A percentile compares a stretch with the other conserved stretches of the same genome.
Evolutionary conservation across 1,140 invertebrate genomes (phyloP).

Genomic region (Drosophila sucinea): DNA sequence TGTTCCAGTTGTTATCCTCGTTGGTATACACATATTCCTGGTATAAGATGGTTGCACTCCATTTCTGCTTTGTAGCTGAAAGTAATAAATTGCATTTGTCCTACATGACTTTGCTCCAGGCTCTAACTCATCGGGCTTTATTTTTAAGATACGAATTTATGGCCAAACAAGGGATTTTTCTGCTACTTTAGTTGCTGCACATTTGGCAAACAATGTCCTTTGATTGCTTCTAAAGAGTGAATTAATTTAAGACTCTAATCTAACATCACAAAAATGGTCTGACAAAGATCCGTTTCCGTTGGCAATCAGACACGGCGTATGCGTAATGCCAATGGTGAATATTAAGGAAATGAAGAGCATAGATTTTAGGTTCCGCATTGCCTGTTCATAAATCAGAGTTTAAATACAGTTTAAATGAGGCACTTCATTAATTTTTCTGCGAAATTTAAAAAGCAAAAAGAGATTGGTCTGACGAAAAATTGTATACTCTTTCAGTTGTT

Average conservation of each 20-base stretch:
- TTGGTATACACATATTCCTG: not conserved
- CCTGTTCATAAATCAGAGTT: slow-evolving; percentile 45
- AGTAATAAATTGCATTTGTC: not conserved
- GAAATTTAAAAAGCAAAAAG: slow-evolving; percentile 51
- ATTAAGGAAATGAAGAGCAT: slow-evolving; percentile 57
- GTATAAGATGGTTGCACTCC: slow-evolving; percentile 33
- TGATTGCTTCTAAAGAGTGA: slow-evolving; percentile 31
- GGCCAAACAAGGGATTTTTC: not conserved
- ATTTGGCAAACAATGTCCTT: slow-evolving; percentile 30
- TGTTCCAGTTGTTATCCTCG: slow-evolving; percentile 8
- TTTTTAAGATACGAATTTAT: slow-evolving; percentile 52
- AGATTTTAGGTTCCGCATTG: slow-evolving; percentile 28
- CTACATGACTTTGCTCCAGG: too few relatives aligned
- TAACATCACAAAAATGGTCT: slow-evolving; percentile 33
- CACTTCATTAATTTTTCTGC: slow-evolving; percentile 59
- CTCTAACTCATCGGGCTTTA: too few relatives aligned
- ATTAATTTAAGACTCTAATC: slow-evolving; percentile 39
- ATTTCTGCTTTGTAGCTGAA: slow-evolving; percentile 33
- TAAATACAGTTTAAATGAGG: slow-evolving; percentile 46
- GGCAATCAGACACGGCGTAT: slow-evolving; percentile 51
- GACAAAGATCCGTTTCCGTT: slow-evolving; percentile 27
- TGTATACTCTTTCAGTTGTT: not conserved
- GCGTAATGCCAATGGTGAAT: slow-evolving; percentile 43
- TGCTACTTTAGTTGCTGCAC: slow-evolving; percentile 10
- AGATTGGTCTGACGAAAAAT: not conserved